Evolutionary conservation across 2,797 vertebrate species (phyloP), one percentile per base, ranked within the genome.

Genomic region (Linurgus olivaceus): DNA sequence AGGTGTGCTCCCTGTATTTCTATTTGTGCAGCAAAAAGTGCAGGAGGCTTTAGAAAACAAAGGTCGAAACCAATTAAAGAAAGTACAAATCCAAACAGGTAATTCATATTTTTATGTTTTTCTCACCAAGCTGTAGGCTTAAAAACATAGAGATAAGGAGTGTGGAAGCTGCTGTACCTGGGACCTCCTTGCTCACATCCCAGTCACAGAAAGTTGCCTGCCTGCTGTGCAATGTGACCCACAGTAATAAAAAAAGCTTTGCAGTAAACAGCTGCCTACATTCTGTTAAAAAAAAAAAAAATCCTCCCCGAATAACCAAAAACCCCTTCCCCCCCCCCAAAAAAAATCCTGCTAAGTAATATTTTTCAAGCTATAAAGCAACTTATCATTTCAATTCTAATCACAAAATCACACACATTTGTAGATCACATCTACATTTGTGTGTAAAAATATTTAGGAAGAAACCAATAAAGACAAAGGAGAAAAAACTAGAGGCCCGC

Each of bases 311-410:
- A 51, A 51, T 18, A 51, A n/a, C 4, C 12, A 59, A 45, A 84
- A 42, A 0, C 2, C 1, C 0, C 5, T 21, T 17, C 4, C 9
- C 1, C 10, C 37, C 37, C 11, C 37, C 37, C 37, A n/a, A n/a
- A n/a, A 28, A 40, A 40, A 40, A 25, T 4, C 10, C 13, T 2
- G 0, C 20, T 13, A 40, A 20, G 5, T 21, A n/a, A 17, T 26
- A 28, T 47, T 81, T 86, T 62, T 45, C 1, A 55, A 13, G 17
- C 0, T 31, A 40, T 51, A 58, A 81, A 58, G 14, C n/a, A 70
- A 19, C 2, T 5, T 35, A 20, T 3, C 3, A 51, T 51, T 88
- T 47, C 3, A n/a, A 25, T 55, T 76, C 38, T 26, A n/a, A 35
- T 62, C 16, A 61, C 45, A 58, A 65, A 76, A 50, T 38, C 33